Base-by-base conservation (phyloP, 2,888 invertebrate species). In the Drosophila putrida region DNA sequence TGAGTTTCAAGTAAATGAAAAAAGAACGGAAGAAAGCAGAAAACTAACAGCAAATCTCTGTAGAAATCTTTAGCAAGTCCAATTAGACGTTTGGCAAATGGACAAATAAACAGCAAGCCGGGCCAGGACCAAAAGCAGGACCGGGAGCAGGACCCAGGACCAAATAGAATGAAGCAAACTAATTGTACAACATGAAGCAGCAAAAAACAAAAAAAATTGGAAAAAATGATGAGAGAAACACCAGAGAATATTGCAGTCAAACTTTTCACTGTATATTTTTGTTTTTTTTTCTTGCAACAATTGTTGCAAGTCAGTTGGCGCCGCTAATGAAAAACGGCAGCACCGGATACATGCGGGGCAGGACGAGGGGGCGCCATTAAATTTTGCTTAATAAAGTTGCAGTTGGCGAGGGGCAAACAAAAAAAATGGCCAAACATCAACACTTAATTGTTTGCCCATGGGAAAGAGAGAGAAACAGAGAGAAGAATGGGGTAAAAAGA, bases 311-410 rank as follows among this genome's bases (percentile, higher is more conserved):
- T 87, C 86, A 89, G 89, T 88, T 80, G 74, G 74, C 71, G 80
- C 55, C 83, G 80, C 80, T 86, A 88, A 89, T 82, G 85, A 84
- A 84, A 88, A 88, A 87, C 81, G 84, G 78, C 87, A 87, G 78
- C 73, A 67, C 33, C 61, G 54, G 63, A 75, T 69, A 50, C 60
- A 33, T 39, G 20, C 43, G 28, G 44, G 27, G 46, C 61, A 39
- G 31, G 33, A 49, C 43, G 57, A 44, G 44, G 27, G 46, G 51
- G 35, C 49, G 39, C 78, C 90, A 88, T 87, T 89, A 87, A 89
- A 87, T 88, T 88, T 86, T 75, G 82, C 90, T 87, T 88, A 87
- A 87, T 87, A 89, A 88, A 87, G 87, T 87, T 87, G 88, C 87
- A 87, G 88, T 88, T 88, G 90, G 47, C 54, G 41, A 58, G 57